Conservation (phyloP, 2,888 invertebrate species). For the Caenorhabditis angaria region DNA sequence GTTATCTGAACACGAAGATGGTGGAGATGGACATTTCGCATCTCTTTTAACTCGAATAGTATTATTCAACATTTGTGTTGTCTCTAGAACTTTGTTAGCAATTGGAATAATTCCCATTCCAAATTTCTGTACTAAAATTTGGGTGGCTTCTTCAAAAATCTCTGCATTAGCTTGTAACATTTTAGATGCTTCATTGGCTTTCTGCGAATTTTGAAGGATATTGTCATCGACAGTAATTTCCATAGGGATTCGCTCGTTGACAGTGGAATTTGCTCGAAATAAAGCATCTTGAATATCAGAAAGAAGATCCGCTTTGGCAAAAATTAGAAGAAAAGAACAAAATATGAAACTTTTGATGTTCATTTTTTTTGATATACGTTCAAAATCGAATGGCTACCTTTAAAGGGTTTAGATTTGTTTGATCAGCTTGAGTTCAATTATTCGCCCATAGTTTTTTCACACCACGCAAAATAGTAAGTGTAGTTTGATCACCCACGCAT, state of each 20-base stretch:
- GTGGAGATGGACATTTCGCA: conserved; percentile 16
- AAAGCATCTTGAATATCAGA: not conserved
- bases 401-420: not conserved
- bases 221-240: not conserved
- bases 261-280: too few relatives aligned
- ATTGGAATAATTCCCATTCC: conserved; percentile 8
- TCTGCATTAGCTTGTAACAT: conserved; percentile 29
- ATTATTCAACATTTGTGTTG: too few relatives aligned
- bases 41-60: not conserved
- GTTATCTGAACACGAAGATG: conserved; percentile 22
- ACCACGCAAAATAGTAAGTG: too few relatives aligned
- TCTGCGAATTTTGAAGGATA: conserved; percentile 16
- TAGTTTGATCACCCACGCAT: too few relatives aligned
- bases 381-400: not conserved
- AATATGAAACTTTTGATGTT: not conserved
- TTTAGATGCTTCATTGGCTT: conserved; percentile 27
- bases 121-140: conserved; percentile 27
- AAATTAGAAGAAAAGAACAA: not conserved
- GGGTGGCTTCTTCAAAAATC: conserved; percentile 30
- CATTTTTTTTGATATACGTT: not conserved
- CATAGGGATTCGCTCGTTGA: too few relatives aligned
- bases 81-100: not conserved
- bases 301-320: not conserved
- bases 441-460: too few relatives aligned
- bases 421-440: too few relatives aligned